Conservation (phyloP, 2,113 vertebrate species). For the Cyprinodon variegatus region DNA sequence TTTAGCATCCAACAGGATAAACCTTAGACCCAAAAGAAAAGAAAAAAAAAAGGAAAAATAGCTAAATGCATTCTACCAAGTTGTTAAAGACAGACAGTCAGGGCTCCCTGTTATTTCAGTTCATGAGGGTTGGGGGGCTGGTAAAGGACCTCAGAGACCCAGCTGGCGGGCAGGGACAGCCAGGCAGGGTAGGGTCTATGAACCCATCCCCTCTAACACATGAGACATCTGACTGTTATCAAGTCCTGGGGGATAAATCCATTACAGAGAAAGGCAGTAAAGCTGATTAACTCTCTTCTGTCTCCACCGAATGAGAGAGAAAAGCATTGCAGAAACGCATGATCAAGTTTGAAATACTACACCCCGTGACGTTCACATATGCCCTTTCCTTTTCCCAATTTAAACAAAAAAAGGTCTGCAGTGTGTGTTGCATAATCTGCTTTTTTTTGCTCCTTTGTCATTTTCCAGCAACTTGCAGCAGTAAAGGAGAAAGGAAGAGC, state of each 20-base stretch:
- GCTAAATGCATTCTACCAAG: not conserved
- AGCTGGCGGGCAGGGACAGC: slow-evolving; percentile 69
- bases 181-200: slow-evolving; percentile 37
- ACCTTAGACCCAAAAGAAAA: not conserved
- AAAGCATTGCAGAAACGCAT: slow-evolving; percentile 24
- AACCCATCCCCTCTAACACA: slow-evolving; percentile 56
- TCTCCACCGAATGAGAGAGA: slow-evolving; percentile 32
- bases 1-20: not conserved
- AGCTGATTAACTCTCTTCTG: slow-evolving; percentile 73
- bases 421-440: slow-evolving; percentile 36
- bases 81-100: not conserved
- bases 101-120: slow-evolving; percentile 23
- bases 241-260: slow-evolving; percentile 68
- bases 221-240: slow-evolving; percentile 62
- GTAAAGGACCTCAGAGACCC: slow-evolving; percentile 40
- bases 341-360: slow-evolving; percentile 62
- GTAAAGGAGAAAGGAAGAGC: slow-evolving; percentile 4
- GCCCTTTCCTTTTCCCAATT: slow-evolving; percentile 4
- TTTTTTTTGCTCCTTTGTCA: slow-evolving; percentile 26
- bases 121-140: not conserved
- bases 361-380: slow-evolving; percentile 46
- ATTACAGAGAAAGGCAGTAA: slow-evolving; percentile 61
- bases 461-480: slow-evolving; percentile 28
- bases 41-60: not conserved
- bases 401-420: not conserved